Evolutionary conservation across 2,888 invertebrate species (phyloP).

Genomic region (Stenoptilia bipunctidactyla): DNA sequence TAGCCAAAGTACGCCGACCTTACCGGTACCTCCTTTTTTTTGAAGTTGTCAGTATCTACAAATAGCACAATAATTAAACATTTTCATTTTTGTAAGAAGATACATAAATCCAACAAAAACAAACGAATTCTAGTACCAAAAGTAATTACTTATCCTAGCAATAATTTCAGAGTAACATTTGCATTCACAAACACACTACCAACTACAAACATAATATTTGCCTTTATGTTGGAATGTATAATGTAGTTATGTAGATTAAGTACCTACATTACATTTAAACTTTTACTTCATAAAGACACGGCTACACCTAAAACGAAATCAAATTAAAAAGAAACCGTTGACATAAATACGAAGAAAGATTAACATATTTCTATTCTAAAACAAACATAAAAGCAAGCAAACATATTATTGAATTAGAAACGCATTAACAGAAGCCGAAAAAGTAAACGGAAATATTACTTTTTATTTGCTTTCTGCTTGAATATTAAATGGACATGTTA

Average conservation of each 20-base stretch:
- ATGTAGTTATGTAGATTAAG: conserved; percentile 1
- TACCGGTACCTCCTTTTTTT: too few species aligned
- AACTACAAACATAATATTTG: background rate
- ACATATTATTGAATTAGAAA: conserved; percentile 2
- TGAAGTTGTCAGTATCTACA: too few species aligned
- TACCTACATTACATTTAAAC: conserved; percentile 1
- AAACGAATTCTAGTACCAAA: background rate
- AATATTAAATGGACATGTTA: conserved; percentile 23
- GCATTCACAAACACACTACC: background rate
- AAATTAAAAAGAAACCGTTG: too few species aligned
- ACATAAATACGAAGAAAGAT: too few species aligned
- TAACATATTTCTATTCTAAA: too few species aligned
- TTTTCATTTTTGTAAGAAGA: too few species aligned
- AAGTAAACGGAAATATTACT: conserved; percentile 13
- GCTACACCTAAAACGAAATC: background rate
- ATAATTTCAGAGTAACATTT: conserved; percentile 1
- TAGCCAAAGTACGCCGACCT: too few species aligned
- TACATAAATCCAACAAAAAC: too few species aligned
- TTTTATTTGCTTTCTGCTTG: conserved; percentile 15
- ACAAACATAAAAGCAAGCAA: too few species aligned
- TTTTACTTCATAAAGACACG: background rate
- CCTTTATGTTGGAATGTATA: background rate
- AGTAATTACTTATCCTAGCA: conserved; percentile 1
- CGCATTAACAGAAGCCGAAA: conserved; percentile 17
- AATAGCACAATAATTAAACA: too few species aligned